Conservation (phyloP, 1,140 invertebrate species). For the Yoshiicerus persimilis region DNA sequence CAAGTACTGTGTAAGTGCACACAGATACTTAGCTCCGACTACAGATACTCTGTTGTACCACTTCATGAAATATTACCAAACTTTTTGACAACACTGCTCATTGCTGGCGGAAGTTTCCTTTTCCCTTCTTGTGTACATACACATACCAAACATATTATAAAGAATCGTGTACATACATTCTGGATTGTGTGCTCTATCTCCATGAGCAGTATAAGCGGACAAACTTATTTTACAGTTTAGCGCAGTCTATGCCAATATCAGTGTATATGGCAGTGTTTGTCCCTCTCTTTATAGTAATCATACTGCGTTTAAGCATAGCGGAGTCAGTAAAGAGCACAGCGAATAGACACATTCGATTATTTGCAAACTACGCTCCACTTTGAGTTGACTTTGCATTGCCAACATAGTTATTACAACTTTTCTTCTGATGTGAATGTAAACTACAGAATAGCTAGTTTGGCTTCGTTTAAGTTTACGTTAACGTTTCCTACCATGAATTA, state of each 20-base stretch:
- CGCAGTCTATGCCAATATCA: background rate
- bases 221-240: no score
- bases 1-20: background rate
- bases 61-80: background rate
- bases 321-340: background rate
- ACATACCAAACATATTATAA: background rate
- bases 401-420: background rate
- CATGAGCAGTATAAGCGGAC: no score
- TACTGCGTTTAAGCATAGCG: background rate
- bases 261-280: no score
- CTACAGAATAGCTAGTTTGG: background rate
- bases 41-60: background rate
- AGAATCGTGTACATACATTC: background rate
- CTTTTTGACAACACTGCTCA: constrained; percentile 9
- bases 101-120: background rate
- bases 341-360: background rate
- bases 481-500: background rate
- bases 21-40: background rate
- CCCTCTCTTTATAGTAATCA: background rate
- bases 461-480: background rate
- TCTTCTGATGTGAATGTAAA: background rate
- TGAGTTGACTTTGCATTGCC: background rate
- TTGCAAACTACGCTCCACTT: background rate
- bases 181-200: no score
- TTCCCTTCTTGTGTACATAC: background rate